A percentile compares a stretch with the other conserved stretches of the same genome.
Conservation (phyloP, 2,113 vertebrate genomes). For the Centropus unirufus region DNA sequence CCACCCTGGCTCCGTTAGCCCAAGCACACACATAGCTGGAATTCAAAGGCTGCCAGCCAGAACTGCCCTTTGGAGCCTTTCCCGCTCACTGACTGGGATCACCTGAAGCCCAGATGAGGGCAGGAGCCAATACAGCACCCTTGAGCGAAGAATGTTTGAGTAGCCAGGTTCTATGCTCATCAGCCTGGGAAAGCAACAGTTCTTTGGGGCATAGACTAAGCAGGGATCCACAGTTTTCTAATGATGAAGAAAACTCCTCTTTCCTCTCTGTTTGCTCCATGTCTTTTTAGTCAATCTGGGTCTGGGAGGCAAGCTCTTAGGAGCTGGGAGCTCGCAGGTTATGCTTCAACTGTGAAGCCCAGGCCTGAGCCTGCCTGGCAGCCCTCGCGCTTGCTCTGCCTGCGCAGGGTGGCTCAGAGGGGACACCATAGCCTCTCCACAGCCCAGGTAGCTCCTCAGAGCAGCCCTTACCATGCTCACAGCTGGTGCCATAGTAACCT, state of each 20-base stretch:
- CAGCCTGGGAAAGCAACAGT: background rate
- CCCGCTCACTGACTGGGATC: background rate
- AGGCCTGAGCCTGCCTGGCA: background rate
- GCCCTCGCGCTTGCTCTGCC: background rate
- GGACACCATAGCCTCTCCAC: background rate
- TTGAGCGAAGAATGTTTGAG: accelerated
- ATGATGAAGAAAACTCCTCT: background rate
- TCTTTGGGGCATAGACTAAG: background rate
- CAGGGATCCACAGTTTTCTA: background rate
- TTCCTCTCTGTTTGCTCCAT: background rate
- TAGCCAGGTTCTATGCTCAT: accelerated
- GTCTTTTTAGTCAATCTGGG: background rate
- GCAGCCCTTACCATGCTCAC: slow-evolving; percentile 76
- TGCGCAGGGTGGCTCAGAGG: background rate
- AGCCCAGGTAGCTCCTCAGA: accelerated
- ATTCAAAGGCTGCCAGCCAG: background rate
- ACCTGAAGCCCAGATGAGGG: background rate
- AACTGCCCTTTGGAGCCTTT: background rate
- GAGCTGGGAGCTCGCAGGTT: background rate
- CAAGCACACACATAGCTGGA: accelerated
- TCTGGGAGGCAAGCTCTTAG: background rate
- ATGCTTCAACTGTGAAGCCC: accelerated
- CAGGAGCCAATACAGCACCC: background rate
- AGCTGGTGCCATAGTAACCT: slow-evolving; percentile 79
- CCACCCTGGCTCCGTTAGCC: accelerated